Conservation (phyloP, 2,888 invertebrate genomes). For the Andricus quercusramuli region DNA sequence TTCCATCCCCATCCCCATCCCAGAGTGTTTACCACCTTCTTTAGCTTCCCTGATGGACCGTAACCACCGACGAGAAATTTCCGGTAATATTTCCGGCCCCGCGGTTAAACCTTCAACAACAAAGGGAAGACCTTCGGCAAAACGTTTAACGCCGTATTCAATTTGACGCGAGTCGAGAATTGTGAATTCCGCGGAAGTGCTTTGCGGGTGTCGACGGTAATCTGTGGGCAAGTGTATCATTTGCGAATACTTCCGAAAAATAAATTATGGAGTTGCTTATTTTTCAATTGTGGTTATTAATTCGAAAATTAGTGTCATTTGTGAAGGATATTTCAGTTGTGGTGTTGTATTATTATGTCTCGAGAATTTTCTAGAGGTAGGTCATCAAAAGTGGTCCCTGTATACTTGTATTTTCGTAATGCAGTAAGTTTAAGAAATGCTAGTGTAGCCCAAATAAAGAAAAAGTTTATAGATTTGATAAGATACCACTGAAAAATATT, state of each 20-base stretch:
- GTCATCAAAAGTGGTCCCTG: background rate
- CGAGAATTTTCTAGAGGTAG: background rate
- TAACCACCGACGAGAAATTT: slow-evolving; percentile 70
- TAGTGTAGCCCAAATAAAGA: too few relatives aligned
- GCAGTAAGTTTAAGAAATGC: too few relatives aligned
- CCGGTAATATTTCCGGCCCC: slow-evolving; percentile 66
- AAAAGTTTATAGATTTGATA: too few relatives aligned
- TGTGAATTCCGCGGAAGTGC: slow-evolving; percentile 7
- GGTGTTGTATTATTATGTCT: background rate
- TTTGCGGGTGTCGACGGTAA: slow-evolving; percentile 3
- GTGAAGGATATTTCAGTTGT: background rate
- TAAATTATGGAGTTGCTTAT: slow-evolving; percentile 2
- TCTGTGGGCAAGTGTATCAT: background rate
- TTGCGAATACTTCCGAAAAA: background rate
- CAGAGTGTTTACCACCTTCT: slow-evolving; percentile 43
- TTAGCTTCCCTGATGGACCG: slow-evolving; percentile 60
- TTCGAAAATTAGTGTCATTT: background rate
- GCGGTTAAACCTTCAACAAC: slow-evolving; percentile 12
- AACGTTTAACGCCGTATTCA: slow-evolving; percentile 11
- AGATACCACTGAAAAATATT: too few relatives aligned
- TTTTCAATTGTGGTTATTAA: background rate
- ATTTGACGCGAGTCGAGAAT: slow-evolving; percentile 7
- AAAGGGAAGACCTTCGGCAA: background rate
- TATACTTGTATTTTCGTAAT: background rate
- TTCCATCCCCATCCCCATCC: slow-evolving; percentile 49